Evolutionary conservation across 2,797 vertebrate genomes (phyloP).

Genomic region (Rhinoraja longicauda): DNA sequence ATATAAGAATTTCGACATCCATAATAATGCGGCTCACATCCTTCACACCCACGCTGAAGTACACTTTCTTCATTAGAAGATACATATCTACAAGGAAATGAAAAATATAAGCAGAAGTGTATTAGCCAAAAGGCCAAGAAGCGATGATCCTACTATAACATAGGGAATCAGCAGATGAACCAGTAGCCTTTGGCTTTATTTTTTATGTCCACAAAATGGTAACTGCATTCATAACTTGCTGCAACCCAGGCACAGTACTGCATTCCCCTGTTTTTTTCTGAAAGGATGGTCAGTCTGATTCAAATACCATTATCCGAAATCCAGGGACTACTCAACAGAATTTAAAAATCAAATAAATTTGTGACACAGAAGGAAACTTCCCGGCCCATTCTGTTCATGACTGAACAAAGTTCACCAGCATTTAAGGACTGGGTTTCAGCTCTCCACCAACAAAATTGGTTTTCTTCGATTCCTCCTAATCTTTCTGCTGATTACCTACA

Average conservation of each 20-base stretch:
- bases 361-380: too few species aligned
- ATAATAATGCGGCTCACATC: constrained; percentile 36
- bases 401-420: too few species aligned
- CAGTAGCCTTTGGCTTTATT: neutral
- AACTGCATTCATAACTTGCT: neutral
- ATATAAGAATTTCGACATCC: constrained; percentile 45
- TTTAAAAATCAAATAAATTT: too few species aligned
- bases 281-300: neutral
- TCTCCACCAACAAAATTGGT: too few species aligned
- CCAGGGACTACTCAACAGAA: neutral
- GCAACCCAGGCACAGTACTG: neutral
- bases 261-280: neutral
- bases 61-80: constrained; percentile 41
- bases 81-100: constrained; percentile 44
- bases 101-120: neutral
- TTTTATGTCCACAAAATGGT: neutral
- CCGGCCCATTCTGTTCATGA: too few species aligned
- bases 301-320: neutral
- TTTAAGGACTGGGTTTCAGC: too few species aligned
- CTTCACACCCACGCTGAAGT: constrained; percentile 20
- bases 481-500: too few species aligned
- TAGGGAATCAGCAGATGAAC: neutral
- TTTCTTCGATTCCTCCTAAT: too few species aligned
- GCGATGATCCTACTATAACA: neutral
- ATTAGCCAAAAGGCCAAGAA: neutral